Conservation (phyloP, 2,797 vertebrate genomes). For the Lacerta agilis region DNA sequence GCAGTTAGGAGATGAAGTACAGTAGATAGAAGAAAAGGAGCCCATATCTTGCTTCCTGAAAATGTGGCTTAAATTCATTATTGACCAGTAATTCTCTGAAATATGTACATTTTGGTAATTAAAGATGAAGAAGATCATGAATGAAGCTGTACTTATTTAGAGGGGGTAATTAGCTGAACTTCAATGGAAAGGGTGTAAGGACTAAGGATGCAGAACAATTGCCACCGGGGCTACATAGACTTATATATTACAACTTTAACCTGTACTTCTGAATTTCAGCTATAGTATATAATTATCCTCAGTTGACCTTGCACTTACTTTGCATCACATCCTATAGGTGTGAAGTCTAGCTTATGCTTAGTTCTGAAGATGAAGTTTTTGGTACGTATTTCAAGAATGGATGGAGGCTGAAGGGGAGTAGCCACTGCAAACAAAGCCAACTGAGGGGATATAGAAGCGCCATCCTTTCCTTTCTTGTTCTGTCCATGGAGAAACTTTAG, state of each 20-base stretch:
- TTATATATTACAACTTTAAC: not conserved
- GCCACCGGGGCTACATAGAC: not conserved
- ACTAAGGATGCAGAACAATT: not conserved
- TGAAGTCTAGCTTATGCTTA: slow-evolving; percentile 89
- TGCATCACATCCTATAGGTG: slow-evolving; percentile 84
- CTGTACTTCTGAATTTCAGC: not conserved
- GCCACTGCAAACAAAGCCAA: slow-evolving; percentile 86
- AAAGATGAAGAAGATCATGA: not conserved
- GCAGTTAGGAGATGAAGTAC: not conserved
- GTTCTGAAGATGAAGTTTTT: slow-evolving; percentile 89
- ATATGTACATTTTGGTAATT: not conserved
- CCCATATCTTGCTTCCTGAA: not conserved
- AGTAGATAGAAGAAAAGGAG: no score
- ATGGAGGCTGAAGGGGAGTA: slow-evolving; percentile 84
- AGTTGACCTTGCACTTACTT: slow-evolving; percentile 76
- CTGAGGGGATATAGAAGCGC: slow-evolving; percentile 79
- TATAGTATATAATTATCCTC: not conserved
- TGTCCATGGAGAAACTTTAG: slow-evolving; percentile 88
- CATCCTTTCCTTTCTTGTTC: slow-evolving; percentile 85
- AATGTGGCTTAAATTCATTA: not conserved
- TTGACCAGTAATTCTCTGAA: not conserved
- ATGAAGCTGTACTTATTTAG: not conserved
- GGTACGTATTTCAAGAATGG: slow-evolving; percentile 87
- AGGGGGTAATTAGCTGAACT: not conserved
- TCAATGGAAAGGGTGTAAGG: not conserved